A percentile compares a stretch with the other conserved stretches of the same genome.
These are phyloP conservation scores for Rhipidura dahli DNA, from an alignment of 2,113 vertebrate genomes.

Conservation along the genomic window DNA sequence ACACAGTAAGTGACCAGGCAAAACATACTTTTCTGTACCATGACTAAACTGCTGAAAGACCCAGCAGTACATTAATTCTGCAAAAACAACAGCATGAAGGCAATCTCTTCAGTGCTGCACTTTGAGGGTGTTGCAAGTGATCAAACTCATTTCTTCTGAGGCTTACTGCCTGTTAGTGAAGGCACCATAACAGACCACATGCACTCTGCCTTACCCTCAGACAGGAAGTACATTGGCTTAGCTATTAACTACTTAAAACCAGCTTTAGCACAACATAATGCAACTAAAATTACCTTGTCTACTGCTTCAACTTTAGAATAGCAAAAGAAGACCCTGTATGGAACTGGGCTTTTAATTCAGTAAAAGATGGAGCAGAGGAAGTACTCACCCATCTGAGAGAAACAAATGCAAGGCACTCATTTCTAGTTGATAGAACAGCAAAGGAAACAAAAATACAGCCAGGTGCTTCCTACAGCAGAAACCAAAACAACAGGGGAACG, in stretches of 20 bases:
- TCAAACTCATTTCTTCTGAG: not conserved
- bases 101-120: not conserved
- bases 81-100: not conserved
- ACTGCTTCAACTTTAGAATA: not conserved
- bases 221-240: not conserved
- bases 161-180: not conserved
- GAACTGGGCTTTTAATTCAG: not conserved
- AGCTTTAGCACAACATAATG: not conserved
- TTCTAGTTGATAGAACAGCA: not conserved
- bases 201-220: not conserved
- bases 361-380: not conserved
- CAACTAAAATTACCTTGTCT: not conserved
- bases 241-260: not conserved
- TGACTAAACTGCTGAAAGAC: not conserved
- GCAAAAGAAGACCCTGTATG: not conserved
- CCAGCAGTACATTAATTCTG: not conserved
- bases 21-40: not conserved
- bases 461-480: slow-evolving; percentile 45
- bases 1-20: not conserved
- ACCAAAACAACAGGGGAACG: not conserved
- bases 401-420: not conserved
- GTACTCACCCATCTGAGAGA: not conserved
- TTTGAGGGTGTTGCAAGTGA: not conserved
- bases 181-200: not conserved
- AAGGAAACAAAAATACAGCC: slow-evolving; percentile 5